A percentile compares a stretch with the other conserved stretches of the same genome.
Evolutionary conservation across 2,797 vertebrate genomes (phyloP).

Genomic region (Cyprinella venusta): DNA sequence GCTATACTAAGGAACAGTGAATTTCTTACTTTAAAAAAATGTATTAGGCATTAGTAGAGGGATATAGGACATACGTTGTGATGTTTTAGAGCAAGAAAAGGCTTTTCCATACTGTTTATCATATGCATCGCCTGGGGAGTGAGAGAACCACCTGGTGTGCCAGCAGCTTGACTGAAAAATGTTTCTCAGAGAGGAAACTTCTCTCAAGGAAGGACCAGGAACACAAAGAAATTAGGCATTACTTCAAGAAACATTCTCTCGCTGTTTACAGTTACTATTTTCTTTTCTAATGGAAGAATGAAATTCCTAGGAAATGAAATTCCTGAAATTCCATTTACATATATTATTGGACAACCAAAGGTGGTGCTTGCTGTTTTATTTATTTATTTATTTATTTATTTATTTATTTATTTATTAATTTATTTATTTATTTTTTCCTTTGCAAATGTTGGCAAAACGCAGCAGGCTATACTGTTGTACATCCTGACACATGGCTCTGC

Average conservation of each 20-base stretch:
- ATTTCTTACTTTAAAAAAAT: not conserved
- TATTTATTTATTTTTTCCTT: not conserved
- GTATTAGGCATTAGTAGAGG: not conserved
- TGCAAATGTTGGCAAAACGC: slow-evolving; percentile 8
- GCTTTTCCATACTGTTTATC: slow-evolving; percentile 51
- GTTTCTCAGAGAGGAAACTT: slow-evolving; percentile 31
- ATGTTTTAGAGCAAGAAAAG: not conserved
- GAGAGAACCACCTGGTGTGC: slow-evolving; percentile 43
- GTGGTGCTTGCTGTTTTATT: not conserved
- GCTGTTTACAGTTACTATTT: not conserved
- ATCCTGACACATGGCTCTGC: slow-evolving; percentile 9
- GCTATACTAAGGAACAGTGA: not conserved
- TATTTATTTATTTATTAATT: no score
- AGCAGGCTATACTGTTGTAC: not conserved
- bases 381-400: not conserved
- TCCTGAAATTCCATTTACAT: no score
- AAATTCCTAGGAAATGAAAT: no score
- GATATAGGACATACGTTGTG: not conserved
- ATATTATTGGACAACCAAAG: not conserved
- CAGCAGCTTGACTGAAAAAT: slow-evolving; percentile 49
- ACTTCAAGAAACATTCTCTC: not conserved
- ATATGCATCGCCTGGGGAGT: slow-evolving; percentile 27
- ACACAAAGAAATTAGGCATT: slow-evolving; percentile 52
- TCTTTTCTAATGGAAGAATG: not conserved
- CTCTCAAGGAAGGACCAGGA: slow-evolving; percentile 48